Conservation (phyloP, 2,797 vertebrate genomes). For the Heteromormyrus szaboi region DNA sequence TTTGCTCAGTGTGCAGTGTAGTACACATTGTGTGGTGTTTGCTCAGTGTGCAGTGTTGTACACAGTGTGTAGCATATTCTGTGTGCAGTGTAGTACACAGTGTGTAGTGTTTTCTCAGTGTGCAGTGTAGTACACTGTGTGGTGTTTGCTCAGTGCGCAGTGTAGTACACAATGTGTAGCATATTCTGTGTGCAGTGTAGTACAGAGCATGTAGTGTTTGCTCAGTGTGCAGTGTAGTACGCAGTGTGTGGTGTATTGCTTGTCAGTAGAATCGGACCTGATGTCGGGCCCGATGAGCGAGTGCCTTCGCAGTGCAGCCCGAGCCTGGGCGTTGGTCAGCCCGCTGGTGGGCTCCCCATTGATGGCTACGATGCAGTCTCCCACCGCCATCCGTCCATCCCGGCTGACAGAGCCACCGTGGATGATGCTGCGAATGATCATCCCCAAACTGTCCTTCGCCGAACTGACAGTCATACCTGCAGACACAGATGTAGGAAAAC, state of each 20-base stretch:
- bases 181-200: constrained; percentile 18
- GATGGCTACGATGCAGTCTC: constrained; percentile 87
- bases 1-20: neutral
- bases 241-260: constrained; percentile 14
- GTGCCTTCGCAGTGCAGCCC: constrained; percentile 88
- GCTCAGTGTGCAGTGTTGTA: too few relatives aligned
- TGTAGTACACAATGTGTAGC: neutral
- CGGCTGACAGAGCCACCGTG: constrained; percentile 88
- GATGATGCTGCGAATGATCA: constrained; percentile 90
- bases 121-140: neutral
- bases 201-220: neutral
- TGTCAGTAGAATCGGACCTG: constrained; percentile 60
- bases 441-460: constrained; percentile 80
- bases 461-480: constrained; percentile 94
- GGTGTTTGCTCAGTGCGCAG: neutral
- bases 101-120: neutral
- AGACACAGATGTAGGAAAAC: neutral
- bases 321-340: constrained; percentile 82
- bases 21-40: neutral
- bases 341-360: constrained; percentile 82
- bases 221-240: neutral
- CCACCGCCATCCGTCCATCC: constrained; percentile 82
- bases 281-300: constrained; percentile 87
- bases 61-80: neutral
- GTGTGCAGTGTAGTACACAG: constrained; percentile 1